Base-by-base conservation (phyloP, 1,140 invertebrate genomes). In the Aethina tumida region DNA sequence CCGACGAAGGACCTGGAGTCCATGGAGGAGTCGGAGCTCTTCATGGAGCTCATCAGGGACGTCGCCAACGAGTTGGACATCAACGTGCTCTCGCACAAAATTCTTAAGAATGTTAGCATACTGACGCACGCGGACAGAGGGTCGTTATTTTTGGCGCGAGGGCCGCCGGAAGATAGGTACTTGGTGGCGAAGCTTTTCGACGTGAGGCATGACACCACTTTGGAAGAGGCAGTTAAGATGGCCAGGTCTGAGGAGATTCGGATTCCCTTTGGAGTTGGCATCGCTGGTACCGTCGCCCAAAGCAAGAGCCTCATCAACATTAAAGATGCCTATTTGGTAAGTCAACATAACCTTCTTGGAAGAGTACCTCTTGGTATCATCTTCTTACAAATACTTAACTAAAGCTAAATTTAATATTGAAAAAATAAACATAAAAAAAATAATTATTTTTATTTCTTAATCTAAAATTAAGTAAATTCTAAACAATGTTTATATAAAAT, bases 21-120 rank as follows among this genome's bases (percentile, higher is more conserved):
- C n/a, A 36, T 60, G 52, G 58, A 55, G 56, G 81, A 86, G 53
- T 80, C 78, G 16, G 85, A 89, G 45, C 70, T 91, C 12, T 90
- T 92, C 58, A 91, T 94, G 84, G 87, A 94, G 64, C 71, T 94
- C 36, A 92, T 94, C 51, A 75, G 85, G 27, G 89, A 95, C 59
- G 86, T 95, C 29, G 84, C 88, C 41, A 93, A 91, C 59, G 90
- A 95, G 63, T 60, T 94, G 55, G 88, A 95, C 58, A 90, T 95
- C 53, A 84, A 94, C 62, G 79, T 86, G 7, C 72, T 95, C 4
- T 95, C 89, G 58, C 87, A 93, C 65, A 95, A 95, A 69, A 94
- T 94, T 48, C 70, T 94, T 15, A 85, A 88, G 10, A 95, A 94
- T 64, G 88, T 94, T 2, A 79, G 84, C 25, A 66, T 89, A 35